A percentile compares a stretch with the other conserved stretches of the same genome.
Conservation (phyloP, 2,113 vertebrate species). For the Forbesichthys papilliferus region DNA sequence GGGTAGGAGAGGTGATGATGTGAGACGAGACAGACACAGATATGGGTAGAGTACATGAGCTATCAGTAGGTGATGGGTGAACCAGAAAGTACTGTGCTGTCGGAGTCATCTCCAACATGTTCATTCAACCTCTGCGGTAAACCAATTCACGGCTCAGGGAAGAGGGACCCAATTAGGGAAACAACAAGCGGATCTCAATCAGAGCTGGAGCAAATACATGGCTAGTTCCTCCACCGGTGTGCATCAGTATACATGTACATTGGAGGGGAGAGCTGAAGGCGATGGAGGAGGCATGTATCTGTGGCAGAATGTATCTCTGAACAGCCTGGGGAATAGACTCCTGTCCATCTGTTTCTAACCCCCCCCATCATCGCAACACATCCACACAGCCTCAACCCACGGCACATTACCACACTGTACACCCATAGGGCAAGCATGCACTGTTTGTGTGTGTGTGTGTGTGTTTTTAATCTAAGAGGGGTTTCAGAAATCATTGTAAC, state of each 20-base stretch:
- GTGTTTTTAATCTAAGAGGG: background rate
- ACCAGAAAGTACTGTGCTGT: background rate
- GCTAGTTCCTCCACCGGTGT: too few species aligned
- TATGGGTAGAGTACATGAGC: conserved; percentile 21
- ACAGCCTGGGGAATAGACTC: conserved; percentile 71
- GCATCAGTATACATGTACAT: too few species aligned
- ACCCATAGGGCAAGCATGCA: conserved; percentile 49
- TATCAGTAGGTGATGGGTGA: conserved; percentile 5
- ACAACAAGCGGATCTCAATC: too few species aligned
- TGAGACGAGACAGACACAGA: conserved; percentile 32
- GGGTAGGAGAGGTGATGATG: conserved; percentile 31
- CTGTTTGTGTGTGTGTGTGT: conserved; percentile 28
- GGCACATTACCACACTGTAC: conserved; percentile 63
- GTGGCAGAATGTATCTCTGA: conserved; percentile 64
- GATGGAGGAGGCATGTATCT: conserved; percentile 60
- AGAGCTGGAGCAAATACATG: too few species aligned
- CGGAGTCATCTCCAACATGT: too few species aligned
- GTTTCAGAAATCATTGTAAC: background rate
- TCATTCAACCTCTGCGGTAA: too few species aligned
- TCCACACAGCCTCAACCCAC: conserved; percentile 57
- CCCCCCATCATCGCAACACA: conserved; percentile 56
- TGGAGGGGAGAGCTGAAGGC: conserved; percentile 22
- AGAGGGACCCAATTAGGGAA: too few species aligned
- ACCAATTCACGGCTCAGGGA: too few species aligned
- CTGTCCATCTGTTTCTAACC: conserved; percentile 72